phyloP scores from a whole-genome alignment of 2,888 invertebrate species.

The Ophion obscuratus region DNA sequence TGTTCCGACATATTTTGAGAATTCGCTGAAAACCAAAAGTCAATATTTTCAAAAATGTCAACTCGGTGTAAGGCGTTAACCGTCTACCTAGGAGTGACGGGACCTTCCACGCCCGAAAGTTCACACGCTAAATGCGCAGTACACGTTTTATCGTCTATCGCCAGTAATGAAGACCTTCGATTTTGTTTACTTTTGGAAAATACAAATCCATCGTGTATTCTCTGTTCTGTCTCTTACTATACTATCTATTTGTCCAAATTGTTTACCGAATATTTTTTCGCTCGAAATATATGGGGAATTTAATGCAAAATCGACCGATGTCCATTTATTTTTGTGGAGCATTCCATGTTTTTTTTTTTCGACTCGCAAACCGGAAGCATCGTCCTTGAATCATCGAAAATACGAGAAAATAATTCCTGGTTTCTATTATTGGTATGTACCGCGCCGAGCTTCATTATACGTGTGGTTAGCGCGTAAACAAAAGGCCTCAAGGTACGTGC shows the following conservation, averaged over 20 bases:
- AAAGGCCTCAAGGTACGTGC: constrained; percentile 19
- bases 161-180: neutral
- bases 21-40: too few species aligned
- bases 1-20: too few species aligned
- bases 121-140: neutral
- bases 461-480: constrained; percentile 29
- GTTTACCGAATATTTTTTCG: too few species aligned
- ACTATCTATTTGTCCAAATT: too few species aligned
- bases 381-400: constrained; percentile 46
- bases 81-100: too few species aligned
- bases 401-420: constrained; percentile 29
- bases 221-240: too few species aligned
- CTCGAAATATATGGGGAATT: too few species aligned
- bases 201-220: too few species aligned
- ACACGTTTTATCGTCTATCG: neutral
- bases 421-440: constrained; percentile 37
- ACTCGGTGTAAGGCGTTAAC: too few species aligned
- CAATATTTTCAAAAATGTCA: too few species aligned
- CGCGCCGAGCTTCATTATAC: neutral
- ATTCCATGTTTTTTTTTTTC: neutral
- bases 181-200: too few species aligned
- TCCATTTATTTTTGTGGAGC: neutral
- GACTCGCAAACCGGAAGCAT: constrained; percentile 5
- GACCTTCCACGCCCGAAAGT: too few species aligned
- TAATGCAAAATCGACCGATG: neutral